phyloP scores from a whole-genome alignment of 2,797 vertebrate species.

The Naso thynnoides region DNA sequence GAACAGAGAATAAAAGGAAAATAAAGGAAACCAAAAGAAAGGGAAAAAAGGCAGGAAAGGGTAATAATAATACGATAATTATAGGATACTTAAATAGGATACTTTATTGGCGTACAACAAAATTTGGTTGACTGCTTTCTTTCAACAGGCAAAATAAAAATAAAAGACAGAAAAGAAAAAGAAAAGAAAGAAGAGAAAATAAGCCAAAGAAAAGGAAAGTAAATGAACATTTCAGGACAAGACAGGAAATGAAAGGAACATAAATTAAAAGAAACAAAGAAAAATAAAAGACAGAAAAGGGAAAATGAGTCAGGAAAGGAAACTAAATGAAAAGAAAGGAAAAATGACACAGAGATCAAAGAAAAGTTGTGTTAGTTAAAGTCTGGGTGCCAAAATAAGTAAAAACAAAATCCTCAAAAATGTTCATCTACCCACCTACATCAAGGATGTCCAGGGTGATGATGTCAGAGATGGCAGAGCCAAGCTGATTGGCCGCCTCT shows the following conservation, averaged over 20 bases:
- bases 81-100: too few species aligned
- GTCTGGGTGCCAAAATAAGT: background rate
- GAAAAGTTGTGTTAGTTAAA: background rate
- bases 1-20: background rate
- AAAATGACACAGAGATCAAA: too few species aligned
- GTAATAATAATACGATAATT: too few species aligned
- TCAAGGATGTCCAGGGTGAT: conserved; percentile 93
- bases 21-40: background rate
- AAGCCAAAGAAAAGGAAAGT: background rate
- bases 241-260: background rate
- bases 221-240: too few species aligned
- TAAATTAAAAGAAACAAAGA: too few species aligned
- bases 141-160: background rate
- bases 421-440: conserved; percentile 87
- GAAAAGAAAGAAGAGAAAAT: background rate
- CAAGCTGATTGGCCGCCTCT: conserved; percentile 93
- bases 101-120: too few species aligned
- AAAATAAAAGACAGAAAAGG: too few species aligned
- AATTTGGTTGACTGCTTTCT: too few species aligned
- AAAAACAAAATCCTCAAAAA: background rate
- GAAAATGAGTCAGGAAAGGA: too few species aligned
- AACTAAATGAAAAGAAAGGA: too few species aligned
- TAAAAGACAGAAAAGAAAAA: background rate
- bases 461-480: conserved; percentile 90
- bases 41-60: background rate